Evolutionary conservation across 2,888 invertebrate genomes (phyloP).

Genomic region (Megastigmus dorsalis): DNA sequence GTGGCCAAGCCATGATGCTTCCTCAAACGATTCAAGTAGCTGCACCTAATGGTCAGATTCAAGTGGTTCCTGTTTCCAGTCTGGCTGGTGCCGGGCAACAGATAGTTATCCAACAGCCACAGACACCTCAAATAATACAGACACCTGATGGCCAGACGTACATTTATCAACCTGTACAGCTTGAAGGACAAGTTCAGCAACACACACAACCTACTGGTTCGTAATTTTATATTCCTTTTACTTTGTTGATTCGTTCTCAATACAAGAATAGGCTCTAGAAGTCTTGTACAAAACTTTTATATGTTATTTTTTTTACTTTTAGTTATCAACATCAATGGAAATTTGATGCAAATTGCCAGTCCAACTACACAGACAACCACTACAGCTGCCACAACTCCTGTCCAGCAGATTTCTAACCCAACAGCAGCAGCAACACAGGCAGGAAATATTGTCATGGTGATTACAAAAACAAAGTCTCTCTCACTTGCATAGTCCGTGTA

Average conservation of each 20-base stretch:
- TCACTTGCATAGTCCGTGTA: constrained; percentile 69
- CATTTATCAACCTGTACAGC: constrained; percentile 86
- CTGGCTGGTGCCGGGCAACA: constrained; percentile 76
- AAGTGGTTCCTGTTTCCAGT: constrained; percentile 84
- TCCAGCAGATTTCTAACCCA: constrained; percentile 74
- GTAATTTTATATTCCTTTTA: background rate
- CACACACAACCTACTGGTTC: constrained; percentile 78
- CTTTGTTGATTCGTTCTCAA: no score
- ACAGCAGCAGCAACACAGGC: constrained; percentile 70
- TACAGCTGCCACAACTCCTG: constrained; percentile 72
- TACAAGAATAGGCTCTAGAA: no score
- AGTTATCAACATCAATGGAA: constrained; percentile 86
- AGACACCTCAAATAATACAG: constrained; percentile 89
- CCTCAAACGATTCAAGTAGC: constrained; percentile 78
- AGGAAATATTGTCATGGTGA: constrained; percentile 87
- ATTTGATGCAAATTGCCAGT: constrained; percentile 82
- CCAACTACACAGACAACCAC: constrained; percentile 74
- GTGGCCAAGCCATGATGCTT: constrained; percentile 80
- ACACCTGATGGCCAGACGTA: constrained; percentile 95
- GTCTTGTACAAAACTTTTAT: background rate
- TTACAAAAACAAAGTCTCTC: constrained; percentile 68
- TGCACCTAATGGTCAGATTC: constrained; percentile 81
- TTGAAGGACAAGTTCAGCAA: constrained; percentile 78
- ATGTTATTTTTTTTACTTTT: constrained; percentile 47
- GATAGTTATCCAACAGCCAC: constrained; percentile 79